Base-by-base conservation (phyloP, 1,140 invertebrate species). In the Sitodiplosis mosellana region DNA sequence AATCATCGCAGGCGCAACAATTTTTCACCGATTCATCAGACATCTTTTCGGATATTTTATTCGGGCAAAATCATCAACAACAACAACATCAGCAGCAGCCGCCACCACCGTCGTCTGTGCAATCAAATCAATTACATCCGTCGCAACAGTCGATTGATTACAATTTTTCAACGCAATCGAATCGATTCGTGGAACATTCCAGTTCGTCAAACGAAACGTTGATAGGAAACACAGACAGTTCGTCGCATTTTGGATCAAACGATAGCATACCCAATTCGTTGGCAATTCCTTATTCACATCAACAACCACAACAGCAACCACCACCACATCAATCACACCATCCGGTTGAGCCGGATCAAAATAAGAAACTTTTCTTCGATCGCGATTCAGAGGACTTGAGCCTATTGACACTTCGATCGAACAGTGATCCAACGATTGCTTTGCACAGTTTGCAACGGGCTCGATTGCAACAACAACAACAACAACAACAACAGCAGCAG, bases 291-390 rank as follows among this genome's bases (percentile, higher is more conserved):
- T 21, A 60, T 61, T 46, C 58, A 54, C 22, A 60, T 55, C 50
- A 67, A 60, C 59, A 57, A 53, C 48, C 68, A 52, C 52, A 69
- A 42, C 45, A 45, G 59, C n/a, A n/a, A n/a, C n/a, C n/a, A n/a
- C n/a, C n/a, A n/a, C n/a, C 37, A 56, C 59, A 64, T 54, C 62
- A 64, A 53, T 67, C 50, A 38, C 69, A 55, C 57, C 59, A 62
- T 48, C 69, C n/a, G 27, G 10, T 27, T 27, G 27, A 27, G 10
- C 4, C 4, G 3, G 27, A 27, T 5, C 27, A 27, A 27, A 27
- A 27, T 27, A 27, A 27, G 10, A 27, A 27, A 27, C 3, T 27
- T 10, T 27, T 5, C 27, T 27, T 45, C 38, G 52, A 48, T 50
- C 54, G 48, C 34, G 48, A 36, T 11, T 47, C 52, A 5, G 53